Conservation (phyloP, 2,113 vertebrate genomes). For the Oxygymnocypris stewartii region DNA sequence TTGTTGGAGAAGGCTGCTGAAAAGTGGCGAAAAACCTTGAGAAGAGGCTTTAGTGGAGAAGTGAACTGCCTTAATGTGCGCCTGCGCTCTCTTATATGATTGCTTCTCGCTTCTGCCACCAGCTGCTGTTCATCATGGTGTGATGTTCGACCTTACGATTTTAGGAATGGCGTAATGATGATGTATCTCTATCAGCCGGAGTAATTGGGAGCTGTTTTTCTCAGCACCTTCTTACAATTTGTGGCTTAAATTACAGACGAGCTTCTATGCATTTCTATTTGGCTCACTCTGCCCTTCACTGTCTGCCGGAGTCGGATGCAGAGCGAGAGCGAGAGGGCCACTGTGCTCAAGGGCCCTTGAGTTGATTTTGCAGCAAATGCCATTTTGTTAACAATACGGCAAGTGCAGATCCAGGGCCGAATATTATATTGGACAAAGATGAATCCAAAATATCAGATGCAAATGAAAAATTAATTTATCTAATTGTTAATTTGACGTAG, state of each 20-base stretch:
- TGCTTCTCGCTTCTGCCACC: constrained; percentile 48
- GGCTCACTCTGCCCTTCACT: constrained; percentile 50
- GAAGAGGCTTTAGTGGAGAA: constrained; percentile 50
- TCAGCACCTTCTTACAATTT: constrained; percentile 49
- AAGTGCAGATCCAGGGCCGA: constrained; percentile 32
- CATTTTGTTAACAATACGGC: constrained; percentile 45
- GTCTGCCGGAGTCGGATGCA: constrained; percentile 34
- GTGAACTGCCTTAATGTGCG: constrained; percentile 46
- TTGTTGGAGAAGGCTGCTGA: constrained; percentile 52
- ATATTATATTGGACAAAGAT: constrained; percentile 7
- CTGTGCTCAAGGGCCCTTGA: constrained; percentile 38
- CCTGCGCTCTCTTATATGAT: constrained; percentile 38
- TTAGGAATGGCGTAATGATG: constrained; percentile 55
- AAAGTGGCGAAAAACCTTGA: constrained; percentile 49
- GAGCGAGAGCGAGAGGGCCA: constrained; percentile 27
- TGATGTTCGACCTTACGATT: constrained; percentile 55
- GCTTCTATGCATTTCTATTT: constrained; percentile 47
- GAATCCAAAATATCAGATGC: neutral
- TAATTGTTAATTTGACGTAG: neutral
- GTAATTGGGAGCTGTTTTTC: constrained; percentile 58
- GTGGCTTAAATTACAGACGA: constrained; percentile 47
- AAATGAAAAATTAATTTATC: neutral
- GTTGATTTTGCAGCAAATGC: constrained; percentile 43
- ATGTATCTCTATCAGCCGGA: constrained; percentile 57
- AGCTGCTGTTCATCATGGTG: constrained; percentile 52